Percentiles rank a stretch among this genome's conserved stretches.
Conservation (phyloP, 2,797 vertebrate genomes). For the Octomys mimax region DNA sequence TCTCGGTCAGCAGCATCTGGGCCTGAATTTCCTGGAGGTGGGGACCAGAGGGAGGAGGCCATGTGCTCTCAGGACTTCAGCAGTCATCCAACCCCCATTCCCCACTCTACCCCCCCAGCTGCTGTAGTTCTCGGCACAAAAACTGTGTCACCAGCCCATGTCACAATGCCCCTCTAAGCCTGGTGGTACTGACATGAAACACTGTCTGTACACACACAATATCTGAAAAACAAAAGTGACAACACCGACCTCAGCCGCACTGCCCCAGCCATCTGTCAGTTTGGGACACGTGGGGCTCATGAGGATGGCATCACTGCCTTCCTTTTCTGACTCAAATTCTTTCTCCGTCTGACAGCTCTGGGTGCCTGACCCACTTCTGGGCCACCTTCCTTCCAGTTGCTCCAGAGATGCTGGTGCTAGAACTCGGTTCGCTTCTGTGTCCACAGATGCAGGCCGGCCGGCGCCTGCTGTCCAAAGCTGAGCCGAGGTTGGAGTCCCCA, state of each 20-base stretch:
- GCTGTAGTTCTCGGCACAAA: constrained; percentile 53
- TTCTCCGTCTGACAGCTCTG: constrained; percentile 70
- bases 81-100: not conserved
- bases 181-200: not conserved
- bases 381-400: not conserved
- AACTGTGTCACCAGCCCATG: constrained; percentile 6
- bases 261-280: constrained; percentile 21
- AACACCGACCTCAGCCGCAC: not conserved
- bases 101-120: no score
- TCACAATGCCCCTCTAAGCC: constrained; percentile 57
- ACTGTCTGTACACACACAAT: not conserved
- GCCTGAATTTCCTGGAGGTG: not conserved
- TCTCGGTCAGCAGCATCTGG: not conserved
- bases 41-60: constrained; percentile 36
- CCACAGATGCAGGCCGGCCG: not conserved
- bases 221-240: not conserved
- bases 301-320: not conserved
- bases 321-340: constrained; percentile 73
- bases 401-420: not conserved
- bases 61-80: not conserved
- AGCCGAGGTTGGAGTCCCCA: not conserved
- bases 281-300: constrained; percentile 46
- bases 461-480: not conserved
- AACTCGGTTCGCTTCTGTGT: not conserved
- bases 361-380: constrained; percentile 61